Conservation (phyloP, 2,113 vertebrate species). For the Anoura caudifer region DNA sequence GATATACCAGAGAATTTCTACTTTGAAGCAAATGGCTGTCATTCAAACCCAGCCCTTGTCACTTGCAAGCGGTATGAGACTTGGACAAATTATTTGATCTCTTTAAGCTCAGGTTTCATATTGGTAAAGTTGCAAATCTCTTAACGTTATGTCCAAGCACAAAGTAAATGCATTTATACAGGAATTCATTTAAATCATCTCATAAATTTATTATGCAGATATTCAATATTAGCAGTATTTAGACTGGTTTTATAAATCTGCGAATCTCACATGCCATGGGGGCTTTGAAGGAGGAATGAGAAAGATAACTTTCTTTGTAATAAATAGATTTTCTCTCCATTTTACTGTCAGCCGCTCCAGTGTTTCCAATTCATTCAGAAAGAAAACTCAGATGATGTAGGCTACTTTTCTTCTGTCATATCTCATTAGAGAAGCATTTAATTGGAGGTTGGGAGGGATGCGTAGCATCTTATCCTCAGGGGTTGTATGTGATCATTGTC, state of each 20-base stretch:
- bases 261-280: not conserved
- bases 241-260: not conserved
- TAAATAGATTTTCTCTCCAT: not conserved
- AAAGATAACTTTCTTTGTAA: not conserved
- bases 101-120: not conserved
- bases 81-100: not conserved
- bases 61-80: not conserved
- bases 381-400: not conserved
- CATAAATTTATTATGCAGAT: not conserved
- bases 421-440: not conserved
- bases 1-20: not conserved
- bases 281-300: not conserved
- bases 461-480: not conserved
- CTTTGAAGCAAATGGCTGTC: not conserved
- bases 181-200: not conserved
- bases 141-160: not conserved
- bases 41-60: not conserved
- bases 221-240: not conserved
- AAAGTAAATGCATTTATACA: not conserved
- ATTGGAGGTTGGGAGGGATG: not conserved
- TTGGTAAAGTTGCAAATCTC: not conserved
- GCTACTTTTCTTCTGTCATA: not conserved
- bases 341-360: not conserved
- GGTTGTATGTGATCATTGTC: not conserved
- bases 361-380: not conserved